Evolutionary conservation across 2,113 vertebrate species (phyloP).

Genomic region (Micronycteris hirsuta): DNA sequence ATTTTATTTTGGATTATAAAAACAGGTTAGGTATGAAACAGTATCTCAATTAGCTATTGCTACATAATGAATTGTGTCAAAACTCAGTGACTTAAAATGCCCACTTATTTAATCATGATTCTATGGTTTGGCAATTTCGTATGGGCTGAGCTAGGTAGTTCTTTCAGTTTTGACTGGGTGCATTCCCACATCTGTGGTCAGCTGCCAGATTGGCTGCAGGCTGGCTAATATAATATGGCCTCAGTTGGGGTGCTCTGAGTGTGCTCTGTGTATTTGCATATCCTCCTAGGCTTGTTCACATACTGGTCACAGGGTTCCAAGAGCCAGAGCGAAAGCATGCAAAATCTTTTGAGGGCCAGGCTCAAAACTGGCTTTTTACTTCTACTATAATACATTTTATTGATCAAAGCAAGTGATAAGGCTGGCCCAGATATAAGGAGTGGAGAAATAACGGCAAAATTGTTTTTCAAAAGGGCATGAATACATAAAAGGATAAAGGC

Average conservation of each 20-base stretch:
- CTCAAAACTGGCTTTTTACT: background rate
- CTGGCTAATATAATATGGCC: background rate
- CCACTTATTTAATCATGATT: background rate
- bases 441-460: background rate
- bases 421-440: background rate
- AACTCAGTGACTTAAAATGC: background rate
- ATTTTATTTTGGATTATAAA: slow-evolving; percentile 1
- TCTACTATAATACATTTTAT: background rate
- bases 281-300: background rate
- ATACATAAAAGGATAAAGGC: background rate
- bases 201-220: background rate
- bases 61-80: background rate
- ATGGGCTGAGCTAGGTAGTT: background rate
- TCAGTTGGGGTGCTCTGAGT: background rate
- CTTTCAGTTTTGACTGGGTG: background rate
- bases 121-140: background rate
- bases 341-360: background rate
- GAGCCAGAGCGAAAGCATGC: background rate
- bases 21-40: background rate
- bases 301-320: background rate
- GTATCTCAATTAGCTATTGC: background rate
- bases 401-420: background rate
- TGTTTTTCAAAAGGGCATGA: background rate
- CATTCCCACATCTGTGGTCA: background rate
- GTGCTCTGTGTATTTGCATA: background rate